Evolutionary conservation across 64 coral and sea anemone species (phyloP).

Genomic region (Dendrophyllia cribrosa): DNA sequence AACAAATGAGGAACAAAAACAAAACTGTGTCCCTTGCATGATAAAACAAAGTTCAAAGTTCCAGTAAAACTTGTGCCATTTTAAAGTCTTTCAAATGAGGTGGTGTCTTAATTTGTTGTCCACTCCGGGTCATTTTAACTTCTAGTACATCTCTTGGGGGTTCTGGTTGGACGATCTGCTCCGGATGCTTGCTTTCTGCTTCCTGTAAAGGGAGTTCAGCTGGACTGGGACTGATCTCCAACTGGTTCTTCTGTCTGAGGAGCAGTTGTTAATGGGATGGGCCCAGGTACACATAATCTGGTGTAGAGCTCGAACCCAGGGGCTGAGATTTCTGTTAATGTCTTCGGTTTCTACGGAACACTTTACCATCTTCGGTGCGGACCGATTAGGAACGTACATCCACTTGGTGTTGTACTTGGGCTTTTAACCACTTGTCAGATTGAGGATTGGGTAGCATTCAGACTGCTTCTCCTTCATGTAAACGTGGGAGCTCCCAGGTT

Average conservation of each 20-base stretch:
- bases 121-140: not conserved
- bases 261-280: not conserved
- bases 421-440: slow-evolving; percentile 2
- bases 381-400: slow-evolving; percentile 24
- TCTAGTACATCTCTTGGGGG: not conserved
- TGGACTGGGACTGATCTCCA: not conserved
- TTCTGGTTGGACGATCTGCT: not conserved
- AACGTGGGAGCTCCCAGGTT: not conserved
- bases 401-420: not conserved
- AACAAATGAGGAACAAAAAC: no score
- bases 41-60: not conserved
- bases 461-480: not conserved
- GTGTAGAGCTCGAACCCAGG: not conserved
- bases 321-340: slow-evolving; percentile 2
- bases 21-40: no score
- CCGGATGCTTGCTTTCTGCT: not conserved
- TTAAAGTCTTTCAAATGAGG: not conserved
- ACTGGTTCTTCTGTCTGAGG: not conserved
- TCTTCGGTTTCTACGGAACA: slow-evolving; percentile 43
- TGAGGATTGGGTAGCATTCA: not conserved
- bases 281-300: not conserved
- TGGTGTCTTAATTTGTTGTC: not conserved
- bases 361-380: slow-evolving; percentile 29
- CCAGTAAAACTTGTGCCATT: not conserved
- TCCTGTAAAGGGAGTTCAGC: not conserved